phyloP scores from a whole-genome alignment of 1,140 invertebrate species.

The Grapholita molesta region DNA sequence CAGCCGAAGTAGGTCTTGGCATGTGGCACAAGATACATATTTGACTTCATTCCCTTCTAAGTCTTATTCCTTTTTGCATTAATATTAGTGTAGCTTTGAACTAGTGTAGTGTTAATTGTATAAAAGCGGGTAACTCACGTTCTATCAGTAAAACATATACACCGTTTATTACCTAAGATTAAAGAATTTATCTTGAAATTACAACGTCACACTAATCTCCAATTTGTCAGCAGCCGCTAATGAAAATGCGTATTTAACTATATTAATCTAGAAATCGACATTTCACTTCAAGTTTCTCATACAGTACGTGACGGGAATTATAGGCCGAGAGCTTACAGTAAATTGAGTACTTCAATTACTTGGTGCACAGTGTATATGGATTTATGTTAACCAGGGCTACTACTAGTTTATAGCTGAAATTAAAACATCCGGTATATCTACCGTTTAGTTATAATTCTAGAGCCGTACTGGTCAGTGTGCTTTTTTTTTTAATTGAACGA shows the following conservation, averaged over 20 bases:
- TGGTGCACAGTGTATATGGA: neutral
- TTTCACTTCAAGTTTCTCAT: conserved; percentile 14
- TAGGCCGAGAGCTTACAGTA: conserved; percentile 5
- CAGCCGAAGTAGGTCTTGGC: neutral
- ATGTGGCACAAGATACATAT: neutral
- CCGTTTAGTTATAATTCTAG: neutral
- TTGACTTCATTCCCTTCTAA: neutral
- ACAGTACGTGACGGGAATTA: neutral
- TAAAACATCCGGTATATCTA: neutral
- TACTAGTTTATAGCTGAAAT: too few relatives aligned
- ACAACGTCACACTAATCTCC: neutral
- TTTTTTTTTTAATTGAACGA: too few relatives aligned
- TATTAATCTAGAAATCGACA: conserved; percentile 16
- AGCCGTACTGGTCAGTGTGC: too few relatives aligned
- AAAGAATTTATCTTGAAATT: neutral
- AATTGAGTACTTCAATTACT: neutral
- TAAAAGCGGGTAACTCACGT: too few relatives aligned
- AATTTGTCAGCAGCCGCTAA: conserved; percentile 1
- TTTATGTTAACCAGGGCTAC: neutral
- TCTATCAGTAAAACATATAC: too few relatives aligned
- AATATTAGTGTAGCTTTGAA: too few relatives aligned
- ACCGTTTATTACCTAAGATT: too few relatives aligned
- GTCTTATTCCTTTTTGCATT: too few relatives aligned
- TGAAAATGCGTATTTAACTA: neutral
- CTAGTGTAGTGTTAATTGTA: too few relatives aligned